A percentile compares a stretch with the other conserved stretches of the same genome.
phyloP scores from a whole-genome alignment of 2,888 invertebrate species.

The Dasysyrphus albostriatus region DNA sequence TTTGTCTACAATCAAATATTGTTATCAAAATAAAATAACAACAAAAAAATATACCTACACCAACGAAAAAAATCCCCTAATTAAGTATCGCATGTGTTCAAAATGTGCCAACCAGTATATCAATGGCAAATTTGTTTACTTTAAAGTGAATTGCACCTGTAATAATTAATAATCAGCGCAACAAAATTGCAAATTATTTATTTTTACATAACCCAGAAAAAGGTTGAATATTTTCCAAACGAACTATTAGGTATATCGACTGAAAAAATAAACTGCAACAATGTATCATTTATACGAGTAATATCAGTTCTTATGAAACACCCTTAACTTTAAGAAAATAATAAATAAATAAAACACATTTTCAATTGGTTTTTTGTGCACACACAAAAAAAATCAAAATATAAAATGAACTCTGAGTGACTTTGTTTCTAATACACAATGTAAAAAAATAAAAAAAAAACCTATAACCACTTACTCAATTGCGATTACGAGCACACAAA shows the following conservation, averaged over 20 bases:
- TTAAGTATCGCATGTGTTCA: slow-evolving; percentile 21
- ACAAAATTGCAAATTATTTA: slow-evolving; percentile 29
- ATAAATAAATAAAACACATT: not conserved
- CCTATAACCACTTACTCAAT: slow-evolving; percentile 41
- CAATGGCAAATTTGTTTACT: slow-evolving; percentile 37
- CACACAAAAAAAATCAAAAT: not conserved
- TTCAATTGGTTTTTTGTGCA: not conserved
- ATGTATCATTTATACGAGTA: not conserved
- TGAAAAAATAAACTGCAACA: slow-evolving; percentile 54
- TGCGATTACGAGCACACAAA: slow-evolving; percentile 34
- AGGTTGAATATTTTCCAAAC: not conserved
- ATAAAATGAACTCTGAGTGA: slow-evolving; percentile 23
- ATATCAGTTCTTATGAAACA: slow-evolving; percentile 54
- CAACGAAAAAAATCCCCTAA: not conserved
- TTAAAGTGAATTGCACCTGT: slow-evolving; percentile 14
- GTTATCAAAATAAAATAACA: too few relatives aligned
- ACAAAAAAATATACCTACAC: too few relatives aligned
- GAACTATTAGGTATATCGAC: not conserved
- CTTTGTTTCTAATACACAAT: slow-evolving; percentile 34
- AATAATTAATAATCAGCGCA: slow-evolving; percentile 31
- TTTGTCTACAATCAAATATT: too few relatives aligned
- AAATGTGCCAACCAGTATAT: slow-evolving; percentile 8
- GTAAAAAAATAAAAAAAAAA: slow-evolving; percentile 1
- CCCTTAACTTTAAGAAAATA: not conserved
- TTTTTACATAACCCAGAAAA: slow-evolving; percentile 46